These are phyloP conservation scores for Drosophila affinis DNA, from an alignment of 2,888 invertebrate species.

Conservation along the genomic window DNA sequence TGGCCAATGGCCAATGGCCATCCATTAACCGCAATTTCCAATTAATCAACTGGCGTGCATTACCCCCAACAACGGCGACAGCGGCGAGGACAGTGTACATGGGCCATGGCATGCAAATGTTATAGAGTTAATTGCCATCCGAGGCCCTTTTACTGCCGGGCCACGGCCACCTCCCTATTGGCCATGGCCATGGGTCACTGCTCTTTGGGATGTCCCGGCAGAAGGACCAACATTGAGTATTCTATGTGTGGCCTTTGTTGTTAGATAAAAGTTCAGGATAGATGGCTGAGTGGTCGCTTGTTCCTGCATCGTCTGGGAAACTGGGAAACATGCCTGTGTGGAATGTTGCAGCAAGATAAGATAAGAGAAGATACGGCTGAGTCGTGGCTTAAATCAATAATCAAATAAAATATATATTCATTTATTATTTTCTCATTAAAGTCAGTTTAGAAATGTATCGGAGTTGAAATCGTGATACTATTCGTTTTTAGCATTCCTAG, in stretches of 20 bases:
- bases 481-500: no score
- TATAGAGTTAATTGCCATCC: constrained; percentile 78
- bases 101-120: constrained; percentile 64
- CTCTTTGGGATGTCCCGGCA: neutral
- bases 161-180: neutral
- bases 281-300: constrained; percentile 16
- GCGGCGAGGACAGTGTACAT: constrained; percentile 49
- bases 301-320: neutral
- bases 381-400: no score
- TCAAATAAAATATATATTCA: no score
- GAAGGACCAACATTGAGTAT: constrained; percentile 28
- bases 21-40: constrained; percentile 75
- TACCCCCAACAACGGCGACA: constrained; percentile 33
- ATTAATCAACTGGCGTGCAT: constrained; percentile 72
- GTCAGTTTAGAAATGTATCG: no score
- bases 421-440: no score
- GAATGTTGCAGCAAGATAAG: neutral
- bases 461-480: no score
- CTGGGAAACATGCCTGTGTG: neutral
- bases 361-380: no score
- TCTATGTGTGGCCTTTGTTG: constrained; percentile 35
- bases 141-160: constrained; percentile 47
- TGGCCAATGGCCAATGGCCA: constrained; percentile 25
- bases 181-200: constrained; percentile 5
- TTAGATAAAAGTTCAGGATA: constrained; percentile 40